These are phyloP conservation scores for Eospalax fontanierii DNA, from an alignment of 2,797 vertebrate species.

Conservation along the genomic window DNA sequence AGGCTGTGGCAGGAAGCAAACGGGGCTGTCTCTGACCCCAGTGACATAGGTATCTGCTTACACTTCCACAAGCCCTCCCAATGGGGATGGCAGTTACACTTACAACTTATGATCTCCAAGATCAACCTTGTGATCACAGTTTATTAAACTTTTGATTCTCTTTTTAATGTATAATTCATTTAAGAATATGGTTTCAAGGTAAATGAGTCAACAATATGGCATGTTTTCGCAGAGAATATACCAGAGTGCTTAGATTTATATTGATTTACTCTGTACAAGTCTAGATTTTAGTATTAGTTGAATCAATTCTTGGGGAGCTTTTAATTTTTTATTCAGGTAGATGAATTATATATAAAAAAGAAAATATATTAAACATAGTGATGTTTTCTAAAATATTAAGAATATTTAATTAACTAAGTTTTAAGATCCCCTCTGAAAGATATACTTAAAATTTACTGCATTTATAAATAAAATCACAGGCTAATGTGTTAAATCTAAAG, in stretches of 20 bases:
- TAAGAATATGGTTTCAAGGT: conserved; percentile 17
- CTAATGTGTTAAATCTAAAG: conserved; percentile 65
- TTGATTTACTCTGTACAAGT: background rate
- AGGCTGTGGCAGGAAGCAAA: background rate
- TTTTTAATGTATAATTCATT: background rate
- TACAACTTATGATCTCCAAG: background rate
- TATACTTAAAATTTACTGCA: conserved; percentile 56
- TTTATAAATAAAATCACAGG: conserved; percentile 62
- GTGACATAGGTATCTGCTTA: background rate
- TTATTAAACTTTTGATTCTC: background rate
- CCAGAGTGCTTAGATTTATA: background rate
- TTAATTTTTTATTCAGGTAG: conserved; percentile 47
- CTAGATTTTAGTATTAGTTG: conserved; percentile 48
- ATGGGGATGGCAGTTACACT: background rate
- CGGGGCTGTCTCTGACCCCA: background rate
- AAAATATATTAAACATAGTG: conserved; percentile 63
- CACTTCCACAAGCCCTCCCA: too few species aligned
- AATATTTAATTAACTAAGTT: conserved; percentile 69
- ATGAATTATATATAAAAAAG: conserved; percentile 44
- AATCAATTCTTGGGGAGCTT: background rate
- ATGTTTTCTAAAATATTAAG: conserved; percentile 72
- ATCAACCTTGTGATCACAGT: background rate
- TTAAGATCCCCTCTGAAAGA: conserved; percentile 56
- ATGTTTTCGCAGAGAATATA: conserved; percentile 16
- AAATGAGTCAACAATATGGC: conserved; percentile 4